Evolutionary conservation across 2,888 invertebrate species (phyloP).

Genomic region (Sphaeridia pumilis): DNA sequence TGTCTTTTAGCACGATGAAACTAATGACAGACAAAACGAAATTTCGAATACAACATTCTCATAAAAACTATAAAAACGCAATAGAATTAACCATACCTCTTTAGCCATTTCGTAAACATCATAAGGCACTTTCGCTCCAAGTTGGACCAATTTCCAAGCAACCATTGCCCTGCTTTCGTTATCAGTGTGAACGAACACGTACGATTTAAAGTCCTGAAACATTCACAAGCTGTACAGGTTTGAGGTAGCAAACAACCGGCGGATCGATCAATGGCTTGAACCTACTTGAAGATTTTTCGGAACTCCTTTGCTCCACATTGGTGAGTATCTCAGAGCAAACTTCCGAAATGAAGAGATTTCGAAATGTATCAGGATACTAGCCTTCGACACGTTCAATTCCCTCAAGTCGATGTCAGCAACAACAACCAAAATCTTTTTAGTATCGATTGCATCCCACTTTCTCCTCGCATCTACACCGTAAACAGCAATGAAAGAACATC

Average conservation of each 20-base stretch:
- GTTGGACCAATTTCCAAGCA: conserved; percentile 2
- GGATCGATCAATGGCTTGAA: neutral
- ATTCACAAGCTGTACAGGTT: neutral
- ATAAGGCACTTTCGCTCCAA: conserved; percentile 6
- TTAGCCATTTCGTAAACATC: neutral
- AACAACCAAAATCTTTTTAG: neutral
- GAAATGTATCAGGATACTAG: conserved; percentile 10
- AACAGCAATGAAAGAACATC: no score
- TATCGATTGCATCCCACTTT: neutral
- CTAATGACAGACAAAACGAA: neutral
- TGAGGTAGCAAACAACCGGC: no score
- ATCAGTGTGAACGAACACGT: conserved; percentile 2
- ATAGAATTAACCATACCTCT: neutral
- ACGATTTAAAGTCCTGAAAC: conserved; percentile 3
- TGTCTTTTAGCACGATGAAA: conserved; percentile 1
- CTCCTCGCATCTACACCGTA: neutral
- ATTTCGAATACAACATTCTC: neutral
- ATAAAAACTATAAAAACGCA: neutral
- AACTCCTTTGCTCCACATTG: conserved; percentile 8
- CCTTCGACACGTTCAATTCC: conserved; percentile 5
- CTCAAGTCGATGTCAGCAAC: conserved; percentile 5
- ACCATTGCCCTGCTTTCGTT: neutral
- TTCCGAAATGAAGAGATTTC: conserved; percentile 5
- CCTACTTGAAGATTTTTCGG: neutral
- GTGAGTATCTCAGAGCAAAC: conserved; percentile 11